Evolutionary conservation across 2,113 vertebrate species (phyloP).

Genomic region (Trematocara zebra): DNA sequence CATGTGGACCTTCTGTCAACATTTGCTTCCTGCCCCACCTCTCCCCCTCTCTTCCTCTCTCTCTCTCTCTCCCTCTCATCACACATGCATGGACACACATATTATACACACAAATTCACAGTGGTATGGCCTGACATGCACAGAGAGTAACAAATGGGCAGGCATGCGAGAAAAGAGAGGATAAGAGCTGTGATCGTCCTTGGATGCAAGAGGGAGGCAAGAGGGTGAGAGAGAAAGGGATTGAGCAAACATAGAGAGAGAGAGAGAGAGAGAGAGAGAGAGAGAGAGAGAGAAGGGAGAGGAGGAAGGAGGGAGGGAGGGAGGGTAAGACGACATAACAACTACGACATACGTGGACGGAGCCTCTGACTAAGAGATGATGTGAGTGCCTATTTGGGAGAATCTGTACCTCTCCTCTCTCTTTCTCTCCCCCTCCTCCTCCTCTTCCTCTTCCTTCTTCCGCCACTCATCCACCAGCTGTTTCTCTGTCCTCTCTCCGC

Average conservation of each 20-base stretch:
- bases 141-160: conserved; percentile 22
- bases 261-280: not conserved
- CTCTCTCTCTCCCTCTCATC: not conserved
- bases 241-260: not conserved
- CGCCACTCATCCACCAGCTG: conserved; percentile 45
- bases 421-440: not conserved
- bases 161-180: not conserved
- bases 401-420: conserved; percentile 10
- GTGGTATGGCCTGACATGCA: conserved; percentile 52
- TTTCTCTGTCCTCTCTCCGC: conserved; percentile 35
- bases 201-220: conserved; percentile 20
- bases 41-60: not conserved
- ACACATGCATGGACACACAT: conserved; percentile 5
- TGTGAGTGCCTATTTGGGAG: conserved; percentile 71
- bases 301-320: not conserved
- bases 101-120: conserved; percentile 43
- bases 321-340: conserved; percentile 39
- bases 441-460: conserved; percentile 30
- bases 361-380: conserved; percentile 71
- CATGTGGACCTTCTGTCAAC: conserved; percentile 54
- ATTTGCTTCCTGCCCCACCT: conserved; percentile 25
- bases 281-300: not conserved
- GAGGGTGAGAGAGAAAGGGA: not conserved
- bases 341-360: conserved; percentile 57
- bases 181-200: conserved; percentile 23